These are phyloP conservation scores for Ceyx erithaca DNA, from an alignment of 2,797 vertebrate genomes.

Conservation along the genomic window DNA sequence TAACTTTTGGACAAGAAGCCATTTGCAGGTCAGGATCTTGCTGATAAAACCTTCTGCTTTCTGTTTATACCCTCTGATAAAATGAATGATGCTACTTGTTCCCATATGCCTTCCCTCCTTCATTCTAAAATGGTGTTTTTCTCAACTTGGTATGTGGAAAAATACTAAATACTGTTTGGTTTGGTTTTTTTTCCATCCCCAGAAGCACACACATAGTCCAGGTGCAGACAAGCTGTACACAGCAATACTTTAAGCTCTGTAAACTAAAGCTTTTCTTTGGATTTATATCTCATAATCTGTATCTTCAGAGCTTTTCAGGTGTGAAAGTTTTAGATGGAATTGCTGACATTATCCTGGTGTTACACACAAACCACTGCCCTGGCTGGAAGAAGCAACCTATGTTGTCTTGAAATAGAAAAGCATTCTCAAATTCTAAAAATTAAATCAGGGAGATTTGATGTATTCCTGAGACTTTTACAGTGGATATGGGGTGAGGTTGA, in stretches of 20 bases:
- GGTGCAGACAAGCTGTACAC: not conserved
- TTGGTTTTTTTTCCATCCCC: not conserved
- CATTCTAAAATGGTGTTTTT: not conserved
- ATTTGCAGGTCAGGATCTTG: not conserved
- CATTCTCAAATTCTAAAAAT: not conserved
- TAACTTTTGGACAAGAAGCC: not conserved
- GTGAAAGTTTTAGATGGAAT: not conserved
- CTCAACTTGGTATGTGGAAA: not conserved
- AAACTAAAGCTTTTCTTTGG: not conserved
- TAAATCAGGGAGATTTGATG: not conserved
- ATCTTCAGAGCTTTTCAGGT: not conserved
- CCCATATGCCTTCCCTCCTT: not conserved
- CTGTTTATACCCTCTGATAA: not conserved
- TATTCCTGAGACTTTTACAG: not conserved
- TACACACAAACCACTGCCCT: not conserved
- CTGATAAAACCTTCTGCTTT: not conserved
- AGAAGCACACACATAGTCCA: not conserved
- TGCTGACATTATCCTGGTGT: not conserved
- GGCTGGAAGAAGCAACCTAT: not conserved
- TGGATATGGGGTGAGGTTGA: not conserved
- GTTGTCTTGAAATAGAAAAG: not conserved
- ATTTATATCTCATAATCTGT: not conserved
- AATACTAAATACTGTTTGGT: not conserved
- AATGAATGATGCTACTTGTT: not conserved
- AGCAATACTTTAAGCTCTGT: not conserved